Conservation (phyloP, 2,113 vertebrate species). For the Sapayoa aenigma region DNA sequence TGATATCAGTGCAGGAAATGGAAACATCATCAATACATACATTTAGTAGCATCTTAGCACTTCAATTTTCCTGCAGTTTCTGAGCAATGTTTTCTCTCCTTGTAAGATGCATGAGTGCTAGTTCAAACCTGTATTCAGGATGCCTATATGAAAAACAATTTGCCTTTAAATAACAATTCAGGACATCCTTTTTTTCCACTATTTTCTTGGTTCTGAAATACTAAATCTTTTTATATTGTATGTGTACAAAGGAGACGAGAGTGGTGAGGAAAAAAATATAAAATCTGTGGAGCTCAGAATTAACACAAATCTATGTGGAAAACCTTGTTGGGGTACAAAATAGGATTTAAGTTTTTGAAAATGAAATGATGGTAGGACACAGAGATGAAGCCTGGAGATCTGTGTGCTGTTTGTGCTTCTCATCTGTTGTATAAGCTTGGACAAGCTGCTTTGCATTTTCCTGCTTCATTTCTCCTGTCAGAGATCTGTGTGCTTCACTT, state of each 20-base stretch:
- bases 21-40: background rate
- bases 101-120: background rate
- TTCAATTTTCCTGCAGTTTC: background rate
- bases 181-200: background rate
- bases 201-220: background rate
- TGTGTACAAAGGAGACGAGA: background rate
- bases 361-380: background rate
- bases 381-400: background rate
- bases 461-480: background rate
- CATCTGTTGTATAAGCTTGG: background rate
- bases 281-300: background rate
- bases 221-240: background rate
- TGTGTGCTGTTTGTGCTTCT: background rate
- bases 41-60: background rate
- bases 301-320: background rate
- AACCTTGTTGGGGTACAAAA: background rate
- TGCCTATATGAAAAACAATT: background rate
- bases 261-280: background rate
- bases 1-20: background rate
- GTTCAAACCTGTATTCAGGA: background rate
- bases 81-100: background rate
- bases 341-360: background rate
- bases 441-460: background rate
- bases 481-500: background rate
- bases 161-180: background rate